Percentiles rank a stretch among this genome's conserved stretches.
Evolutionary conservation across 1,140 invertebrate genomes (phyloP).

Genomic region (Penaeus chinensis): DNA sequence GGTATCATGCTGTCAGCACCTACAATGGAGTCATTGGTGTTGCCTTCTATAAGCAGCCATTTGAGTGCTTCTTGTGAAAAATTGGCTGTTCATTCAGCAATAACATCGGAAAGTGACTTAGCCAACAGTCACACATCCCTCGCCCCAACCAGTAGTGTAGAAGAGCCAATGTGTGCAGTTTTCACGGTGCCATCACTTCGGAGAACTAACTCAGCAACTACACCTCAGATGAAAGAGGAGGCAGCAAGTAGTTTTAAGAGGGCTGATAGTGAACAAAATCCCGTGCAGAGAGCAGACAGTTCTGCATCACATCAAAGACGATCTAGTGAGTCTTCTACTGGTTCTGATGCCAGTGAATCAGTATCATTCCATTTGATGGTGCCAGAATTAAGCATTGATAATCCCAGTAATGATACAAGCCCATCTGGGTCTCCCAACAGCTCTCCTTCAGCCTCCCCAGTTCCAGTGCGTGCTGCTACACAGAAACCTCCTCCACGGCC

Average conservation of each 20-base stretch:
- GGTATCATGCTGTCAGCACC: background rate
- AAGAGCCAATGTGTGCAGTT: conserved; percentile 57
- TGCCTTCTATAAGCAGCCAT: conserved; percentile 35
- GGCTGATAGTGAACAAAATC: conserved; percentile 57
- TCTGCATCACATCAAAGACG: conserved; percentile 32
- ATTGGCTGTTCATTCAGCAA: conserved; percentile 43
- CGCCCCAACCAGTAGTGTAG: conserved; percentile 45
- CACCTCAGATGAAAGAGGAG: conserved; percentile 46
- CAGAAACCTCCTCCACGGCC: conserved; percentile 23
- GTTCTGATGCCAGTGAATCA: conserved; percentile 60
- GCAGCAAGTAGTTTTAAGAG: conserved; percentile 36
- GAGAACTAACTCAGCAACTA: conserved; percentile 54
- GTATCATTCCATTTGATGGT: conserved; percentile 63
- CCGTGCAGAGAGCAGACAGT: conserved; percentile 57
- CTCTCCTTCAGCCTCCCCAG: conserved; percentile 32
- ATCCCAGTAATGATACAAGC: conserved; percentile 55
- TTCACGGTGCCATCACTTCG: conserved; percentile 60
- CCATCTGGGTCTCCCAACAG: conserved; percentile 47
- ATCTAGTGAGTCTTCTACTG: conserved; percentile 58
- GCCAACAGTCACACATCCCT: conserved; percentile 41
- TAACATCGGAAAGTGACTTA: conserved; percentile 8
- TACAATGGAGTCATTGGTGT: conserved; percentile 14
- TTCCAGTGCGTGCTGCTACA: background rate
- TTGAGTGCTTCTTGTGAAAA: conserved; percentile 57
- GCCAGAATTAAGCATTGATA: conserved; percentile 59